phyloP scores from a whole-genome alignment of 2,888 invertebrate species.

The Philonicus albiceps region DNA sequence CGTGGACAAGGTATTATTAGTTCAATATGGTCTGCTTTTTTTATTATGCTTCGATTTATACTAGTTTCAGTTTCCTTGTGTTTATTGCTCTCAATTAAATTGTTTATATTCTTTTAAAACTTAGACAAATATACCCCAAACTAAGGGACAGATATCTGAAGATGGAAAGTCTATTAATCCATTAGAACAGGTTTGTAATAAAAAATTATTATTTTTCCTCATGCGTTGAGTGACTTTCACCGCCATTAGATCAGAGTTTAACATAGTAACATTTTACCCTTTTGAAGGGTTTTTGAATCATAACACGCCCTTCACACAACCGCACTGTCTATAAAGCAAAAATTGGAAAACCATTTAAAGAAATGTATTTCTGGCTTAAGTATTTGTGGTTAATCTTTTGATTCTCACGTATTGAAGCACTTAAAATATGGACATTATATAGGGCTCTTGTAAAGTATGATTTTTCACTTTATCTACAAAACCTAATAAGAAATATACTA shows the following conservation, averaged over 20 bases:
- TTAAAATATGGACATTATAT: neutral
- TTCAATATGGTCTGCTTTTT: neutral
- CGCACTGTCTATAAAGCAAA: neutral
- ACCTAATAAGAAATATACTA: too few species aligned
- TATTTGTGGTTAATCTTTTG: neutral
- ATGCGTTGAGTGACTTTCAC: conserved; percentile 22
- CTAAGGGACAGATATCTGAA: conserved; percentile 69
- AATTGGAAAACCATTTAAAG: neutral
- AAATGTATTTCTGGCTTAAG: neutral
- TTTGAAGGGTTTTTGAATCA: neutral
- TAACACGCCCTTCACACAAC: neutral
- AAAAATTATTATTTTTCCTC: neutral
- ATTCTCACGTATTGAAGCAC: neutral
- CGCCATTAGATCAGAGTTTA: conserved; percentile 27
- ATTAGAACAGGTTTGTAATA: conserved; percentile 77
- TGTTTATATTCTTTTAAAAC: conserved; percentile 14
- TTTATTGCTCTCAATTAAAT: neutral
- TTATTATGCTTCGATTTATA: neutral
- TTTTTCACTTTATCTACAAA: neutral
- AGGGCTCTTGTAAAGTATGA: neutral
- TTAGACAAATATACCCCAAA: conserved; percentile 64
- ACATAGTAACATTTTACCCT: neutral
- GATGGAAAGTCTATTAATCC: conserved; percentile 80
- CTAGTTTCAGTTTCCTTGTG: neutral
- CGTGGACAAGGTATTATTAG: conserved; percentile 80